Evolutionary conservation across 2,113 vertebrate genomes (phyloP), one percentile per base, ranked within the genome.

Genomic region (Elephantulus edwardii): DNA sequence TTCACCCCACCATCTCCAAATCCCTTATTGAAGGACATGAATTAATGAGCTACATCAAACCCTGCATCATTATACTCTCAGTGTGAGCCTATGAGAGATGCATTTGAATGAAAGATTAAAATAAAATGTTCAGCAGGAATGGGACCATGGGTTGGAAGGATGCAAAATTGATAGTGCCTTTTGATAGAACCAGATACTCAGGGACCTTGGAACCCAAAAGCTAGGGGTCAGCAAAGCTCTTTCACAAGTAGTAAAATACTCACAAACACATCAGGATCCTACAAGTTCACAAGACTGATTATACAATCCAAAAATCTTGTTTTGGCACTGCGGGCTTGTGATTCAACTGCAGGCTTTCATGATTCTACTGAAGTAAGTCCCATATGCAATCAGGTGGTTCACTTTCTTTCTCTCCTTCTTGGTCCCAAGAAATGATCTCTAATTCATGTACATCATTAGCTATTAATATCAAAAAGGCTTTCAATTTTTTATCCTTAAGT

Each of bases 41-140:
- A 78, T 79, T 93, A 87, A 86, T 84, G 56, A 81, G 30, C 38
- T 75, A 74, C 5, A 40, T 60, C 50, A 28, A 84, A 72, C 35
- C 42, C 9, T 56, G 8, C 0, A 17, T 64, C 24, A 56, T n/a
- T 58, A 4, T 84, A 44, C 70, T 78, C 24, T 88, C 64, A 40
- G 3, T 85, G 22, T 71, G 52, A 17, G 10, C 30, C 68, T 78
- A 26, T 78, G 35, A 92, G 72, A 79, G 44, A 64, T 66, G 68
- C 3, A 82, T 20, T 38, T 20, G 40, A 93, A 88, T 74, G 54
- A 70, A 77, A 90, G 38, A 6, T 87, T 81, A 87, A 93, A 91
- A 79, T 20, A 56, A 22, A 82, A 71, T 88, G 50, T 78, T 90
- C 84, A 90, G 28, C n/a, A 91, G 54, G 9, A 68, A 56, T 80